These are phyloP conservation scores for Caenorhabditis drosophilae DNA, from an alignment of 2,888 invertebrate genomes.

Conservation along the genomic window DNA sequence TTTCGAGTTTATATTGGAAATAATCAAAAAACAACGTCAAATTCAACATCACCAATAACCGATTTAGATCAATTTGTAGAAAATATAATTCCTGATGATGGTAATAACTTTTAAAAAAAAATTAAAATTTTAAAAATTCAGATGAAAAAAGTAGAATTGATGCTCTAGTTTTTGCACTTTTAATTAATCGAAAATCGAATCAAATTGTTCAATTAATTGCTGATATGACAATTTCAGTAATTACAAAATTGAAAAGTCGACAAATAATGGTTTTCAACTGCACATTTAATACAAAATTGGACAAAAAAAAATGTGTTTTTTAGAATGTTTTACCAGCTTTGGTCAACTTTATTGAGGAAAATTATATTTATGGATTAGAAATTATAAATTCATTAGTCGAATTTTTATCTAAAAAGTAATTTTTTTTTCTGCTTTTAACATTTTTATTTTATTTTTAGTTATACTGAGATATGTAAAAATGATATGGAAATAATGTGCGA, in stretches of 20 bases:
- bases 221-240: slow-evolving; percentile 15
- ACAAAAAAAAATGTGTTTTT: slow-evolving; percentile 3
- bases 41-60: neutral
- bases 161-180: slow-evolving; percentile 13
- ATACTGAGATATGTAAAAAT: no score
- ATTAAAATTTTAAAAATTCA: neutral
- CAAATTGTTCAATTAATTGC: slow-evolving; percentile 7
- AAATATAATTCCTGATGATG: neutral
- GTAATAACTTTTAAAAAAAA: neutral
- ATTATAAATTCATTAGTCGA: neutral
- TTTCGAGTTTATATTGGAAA: slow-evolving; percentile 5
- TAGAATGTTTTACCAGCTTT: no score
- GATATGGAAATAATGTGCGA: no score
- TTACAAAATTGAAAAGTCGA: slow-evolving; percentile 1
- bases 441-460: no score
- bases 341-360: no score
- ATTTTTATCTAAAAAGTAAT: neutral
- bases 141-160: slow-evolving; percentile 2
- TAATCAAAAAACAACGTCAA: neutral
- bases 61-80: slow-evolving; percentile 12
- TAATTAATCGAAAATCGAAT: slow-evolving; percentile 14
- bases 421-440: no score
- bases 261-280: slow-evolving; percentile 11
- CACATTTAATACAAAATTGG: slow-evolving; percentile 2
- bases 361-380: neutral